A percentile compares a stretch with the other conserved stretches of the same genome.
Evolutionary conservation across 2,113 vertebrate genomes (phyloP).

Genomic region (Excalfactoria chinensis): DNA sequence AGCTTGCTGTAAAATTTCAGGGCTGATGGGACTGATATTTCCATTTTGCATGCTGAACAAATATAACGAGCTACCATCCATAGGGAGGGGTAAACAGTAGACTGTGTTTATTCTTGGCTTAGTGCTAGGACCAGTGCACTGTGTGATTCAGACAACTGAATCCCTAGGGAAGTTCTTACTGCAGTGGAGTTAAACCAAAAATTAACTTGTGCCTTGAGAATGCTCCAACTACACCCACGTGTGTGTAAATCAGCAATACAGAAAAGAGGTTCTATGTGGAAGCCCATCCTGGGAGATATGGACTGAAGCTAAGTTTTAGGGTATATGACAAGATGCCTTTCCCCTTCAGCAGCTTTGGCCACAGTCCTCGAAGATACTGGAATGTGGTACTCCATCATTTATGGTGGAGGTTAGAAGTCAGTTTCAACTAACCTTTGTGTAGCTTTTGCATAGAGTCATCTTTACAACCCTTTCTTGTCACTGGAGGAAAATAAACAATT

Average conservation of each 20-base stretch:
- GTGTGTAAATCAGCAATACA: not conserved
- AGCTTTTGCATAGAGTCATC: not conserved
- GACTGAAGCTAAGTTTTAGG: not conserved
- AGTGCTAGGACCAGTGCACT: not conserved
- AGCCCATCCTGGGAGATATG: not conserved
- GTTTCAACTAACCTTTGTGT: not conserved
- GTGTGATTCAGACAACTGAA: not conserved
- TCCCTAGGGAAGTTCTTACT: not conserved
- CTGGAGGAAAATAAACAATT: not conserved
- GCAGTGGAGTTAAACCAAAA: not conserved
- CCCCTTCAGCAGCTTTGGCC: not conserved
- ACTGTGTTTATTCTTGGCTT: not conserved
- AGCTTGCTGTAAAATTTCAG: not conserved
- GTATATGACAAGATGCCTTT: not conserved
- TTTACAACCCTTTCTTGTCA: not conserved
- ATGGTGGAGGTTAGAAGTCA: not conserved
- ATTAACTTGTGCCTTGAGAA: not conserved
- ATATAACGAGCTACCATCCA: not conserved
- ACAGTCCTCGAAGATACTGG: not conserved
- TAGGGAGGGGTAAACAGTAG: rapidly evolving
- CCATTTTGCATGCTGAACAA: not conserved
- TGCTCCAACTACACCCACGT: not conserved
- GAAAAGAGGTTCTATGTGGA: not conserved
- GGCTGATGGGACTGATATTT: not conserved
- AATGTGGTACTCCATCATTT: not conserved